Evolutionary conservation across 2,113 vertebrate genomes (phyloP), one percentile per base, ranked within the genome.

Genomic region (Hypanus sabinus): DNA sequence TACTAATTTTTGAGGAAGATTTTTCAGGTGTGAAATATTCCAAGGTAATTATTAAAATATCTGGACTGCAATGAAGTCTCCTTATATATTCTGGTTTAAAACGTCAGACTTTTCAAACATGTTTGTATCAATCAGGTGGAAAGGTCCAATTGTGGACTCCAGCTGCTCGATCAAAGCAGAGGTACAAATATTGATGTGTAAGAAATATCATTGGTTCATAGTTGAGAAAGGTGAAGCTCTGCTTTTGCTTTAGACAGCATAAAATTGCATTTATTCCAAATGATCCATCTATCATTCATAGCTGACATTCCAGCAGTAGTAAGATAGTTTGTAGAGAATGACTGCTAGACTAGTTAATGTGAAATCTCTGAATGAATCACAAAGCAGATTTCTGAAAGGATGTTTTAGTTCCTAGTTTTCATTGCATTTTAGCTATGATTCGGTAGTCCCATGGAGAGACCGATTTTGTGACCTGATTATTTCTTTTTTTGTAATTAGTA

Each of bases 381-480:
- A 90, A 36, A 11, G 36, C n/a, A 14, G 16, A 68, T 90, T 88
- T 88, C 57, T n/a, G 57, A 90, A 90, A 65, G 46, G 60, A 65
- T 65, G 18, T n/a, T 33, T n/a, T 90, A 90, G 85, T 88, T 62
- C 57, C 62, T 6, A 90, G 46, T 46, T 46, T 46, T 46, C 46
- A 65, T 93, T 93, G 24, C 36, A 93, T 38, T 27, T 93, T 93
- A 46, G 68, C 38, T 24, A 75, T 33, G 27, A 93, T 92, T 92
- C 9, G 8, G 20, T 62, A 27, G 65, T 46, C 5, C 3, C 16
- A n/a, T 73, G 24, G 20, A 75, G 38, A 92, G 33, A 68, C 7
- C 38, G n/a, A 70, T 33, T 38, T 71, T 30, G 30, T 68, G 36
- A 92, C 60, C 83, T 27, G 18, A 27, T 22, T 20, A 57, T 55